Percentiles rank a stretch among this genome's conserved stretches.
phyloP scores from a whole-genome alignment of 2,113 vertebrate species.

The Sterrhoptilus dennistouni region DNA sequence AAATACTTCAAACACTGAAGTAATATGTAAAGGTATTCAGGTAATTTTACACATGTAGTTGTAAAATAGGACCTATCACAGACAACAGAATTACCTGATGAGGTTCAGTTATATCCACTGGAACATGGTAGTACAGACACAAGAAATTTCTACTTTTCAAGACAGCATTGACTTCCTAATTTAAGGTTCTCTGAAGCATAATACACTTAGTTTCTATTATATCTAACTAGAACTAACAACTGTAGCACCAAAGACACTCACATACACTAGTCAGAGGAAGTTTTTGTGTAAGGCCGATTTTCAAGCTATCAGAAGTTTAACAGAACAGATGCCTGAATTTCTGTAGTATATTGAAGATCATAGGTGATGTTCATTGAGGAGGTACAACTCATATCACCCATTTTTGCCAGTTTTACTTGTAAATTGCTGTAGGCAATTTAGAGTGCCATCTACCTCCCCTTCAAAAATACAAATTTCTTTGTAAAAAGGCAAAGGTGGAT shows the following conservation, averaged over 20 bases:
- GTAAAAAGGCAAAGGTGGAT: neutral
- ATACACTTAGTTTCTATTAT: neutral
- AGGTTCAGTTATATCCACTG: neutral
- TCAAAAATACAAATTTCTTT: neutral
- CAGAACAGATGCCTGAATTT: constrained; percentile 18
- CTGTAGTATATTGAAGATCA: neutral
- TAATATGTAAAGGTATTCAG: neutral
- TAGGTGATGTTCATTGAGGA: neutral
- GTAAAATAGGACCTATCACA: neutral
- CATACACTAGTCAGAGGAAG: neutral
- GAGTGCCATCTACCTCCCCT: neutral
- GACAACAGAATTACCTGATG: neutral
- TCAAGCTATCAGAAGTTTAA: constrained; percentile 18
- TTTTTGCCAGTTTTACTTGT: neutral
- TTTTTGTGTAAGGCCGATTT: neutral
- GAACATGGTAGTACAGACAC: neutral
- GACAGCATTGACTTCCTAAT: neutral
- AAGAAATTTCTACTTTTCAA: neutral
- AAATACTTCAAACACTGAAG: neutral
- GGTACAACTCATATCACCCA: neutral
- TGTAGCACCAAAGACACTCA: neutral
- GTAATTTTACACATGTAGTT: neutral
- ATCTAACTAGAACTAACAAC: neutral
- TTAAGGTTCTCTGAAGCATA: neutral
- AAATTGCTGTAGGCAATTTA: neutral